Percentiles rank a stretch among this genome's conserved stretches.
These are phyloP conservation scores for Aplocera efformata DNA, from an alignment of 2,888 invertebrate genomes.

Conservation along the genomic window DNA sequence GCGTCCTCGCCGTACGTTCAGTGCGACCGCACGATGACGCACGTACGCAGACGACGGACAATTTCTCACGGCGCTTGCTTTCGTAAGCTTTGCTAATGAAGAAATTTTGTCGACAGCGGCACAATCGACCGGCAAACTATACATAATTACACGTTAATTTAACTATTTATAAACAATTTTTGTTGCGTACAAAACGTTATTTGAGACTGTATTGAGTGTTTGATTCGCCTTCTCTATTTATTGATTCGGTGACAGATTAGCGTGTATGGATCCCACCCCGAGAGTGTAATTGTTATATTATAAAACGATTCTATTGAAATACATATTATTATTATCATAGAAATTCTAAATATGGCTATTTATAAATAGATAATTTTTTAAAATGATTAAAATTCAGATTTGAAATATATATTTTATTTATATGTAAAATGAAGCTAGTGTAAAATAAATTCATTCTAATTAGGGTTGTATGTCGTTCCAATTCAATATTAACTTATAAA, in stretches of 20 bases:
- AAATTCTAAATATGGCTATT: slow-evolving; percentile 71
- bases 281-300: slow-evolving; percentile 64
- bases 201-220: slow-evolving; percentile 76
- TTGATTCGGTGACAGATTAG: slow-evolving; percentile 51
- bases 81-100: slow-evolving; percentile 75
- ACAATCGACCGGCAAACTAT: slow-evolving; percentile 42
- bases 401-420: slow-evolving; percentile 64
- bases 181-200: slow-evolving; percentile 76
- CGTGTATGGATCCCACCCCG: slow-evolving; percentile 60
- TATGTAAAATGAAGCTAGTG: slow-evolving; percentile 55
- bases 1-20: slow-evolving; percentile 50
- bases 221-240: slow-evolving; percentile 66
- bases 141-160: slow-evolving; percentile 43
- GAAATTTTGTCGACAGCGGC: slow-evolving; percentile 60
- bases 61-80: slow-evolving; percentile 74
- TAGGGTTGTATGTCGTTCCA: slow-evolving; percentile 68
- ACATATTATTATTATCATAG: slow-evolving; percentile 51
- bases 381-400: slow-evolving; percentile 74
- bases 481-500: slow-evolving; percentile 50
- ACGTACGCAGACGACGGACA: slow-evolving; percentile 31
- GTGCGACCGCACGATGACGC: slow-evolving; percentile 20
- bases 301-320: slow-evolving; percentile 53
- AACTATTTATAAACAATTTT: slow-evolving; percentile 49
- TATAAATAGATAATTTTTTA: slow-evolving; percentile 67
- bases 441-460: slow-evolving; percentile 67